Conservation (phyloP, 2,888 invertebrate genomes). For the Hypena proboscidalis region DNA sequence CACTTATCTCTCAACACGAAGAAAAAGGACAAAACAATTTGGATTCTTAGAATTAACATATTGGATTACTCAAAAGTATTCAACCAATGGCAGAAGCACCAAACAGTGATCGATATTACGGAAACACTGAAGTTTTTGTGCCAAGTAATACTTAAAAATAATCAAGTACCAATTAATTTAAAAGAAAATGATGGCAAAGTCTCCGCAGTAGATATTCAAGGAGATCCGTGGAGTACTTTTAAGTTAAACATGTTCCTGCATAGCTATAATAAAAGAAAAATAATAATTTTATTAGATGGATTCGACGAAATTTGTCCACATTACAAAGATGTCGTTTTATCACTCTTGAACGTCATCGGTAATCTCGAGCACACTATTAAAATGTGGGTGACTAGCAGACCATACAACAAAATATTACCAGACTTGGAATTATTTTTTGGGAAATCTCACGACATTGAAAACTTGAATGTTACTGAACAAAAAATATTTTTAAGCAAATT, state of each 20-base stretch:
- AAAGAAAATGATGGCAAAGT: too few species aligned
- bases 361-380: slow-evolving; percentile 2
- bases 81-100: neutral
- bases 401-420: slow-evolving; percentile 23
- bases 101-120: neutral
- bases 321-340: slow-evolving; percentile 5
- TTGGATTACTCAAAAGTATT: slow-evolving; percentile 5
- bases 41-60: slow-evolving; percentile 9
- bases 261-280: slow-evolving; percentile 8
- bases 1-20: slow-evolving; percentile 7
- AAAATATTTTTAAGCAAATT: slow-evolving; percentile 20
- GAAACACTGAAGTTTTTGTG: slow-evolving; percentile 4
- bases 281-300: slow-evolving; percentile 12
- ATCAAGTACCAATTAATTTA: neutral
- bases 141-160: neutral
- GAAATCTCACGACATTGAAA: slow-evolving; percentile 11
- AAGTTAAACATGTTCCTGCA: slow-evolving; percentile 8
- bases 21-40: neutral
- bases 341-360: slow-evolving; percentile 3
- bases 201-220: too few species aligned
- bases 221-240: neutral
- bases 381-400: slow-evolving; percentile 33
- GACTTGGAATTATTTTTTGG: slow-evolving; percentile 23
- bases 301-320: slow-evolving; percentile 21
- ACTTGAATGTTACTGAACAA: slow-evolving; percentile 11